Conservation (phyloP, 1,140 invertebrate genomes). For the Panonychus citri region DNA sequence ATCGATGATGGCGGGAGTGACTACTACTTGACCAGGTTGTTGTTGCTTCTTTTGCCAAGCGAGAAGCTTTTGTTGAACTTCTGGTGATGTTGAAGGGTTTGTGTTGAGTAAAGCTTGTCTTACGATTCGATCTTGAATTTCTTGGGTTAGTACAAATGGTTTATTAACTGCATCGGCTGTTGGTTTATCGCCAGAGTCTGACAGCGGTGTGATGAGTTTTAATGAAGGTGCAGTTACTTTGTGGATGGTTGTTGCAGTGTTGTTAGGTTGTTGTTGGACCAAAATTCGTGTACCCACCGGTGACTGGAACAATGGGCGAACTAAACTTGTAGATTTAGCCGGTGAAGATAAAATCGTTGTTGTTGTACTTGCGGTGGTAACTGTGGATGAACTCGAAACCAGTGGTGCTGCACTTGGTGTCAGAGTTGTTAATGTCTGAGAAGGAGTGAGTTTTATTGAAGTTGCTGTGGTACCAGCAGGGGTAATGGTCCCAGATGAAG, state of each 20-base stretch:
- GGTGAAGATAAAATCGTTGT: neutral
- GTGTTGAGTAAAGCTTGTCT: constrained; percentile 25
- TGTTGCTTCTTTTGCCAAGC: constrained; percentile 66
- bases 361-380: neutral
- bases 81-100: constrained; percentile 65
- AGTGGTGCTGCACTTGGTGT: neutral
- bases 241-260: neutral
- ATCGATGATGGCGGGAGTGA: neutral
- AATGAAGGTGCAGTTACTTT: neutral
- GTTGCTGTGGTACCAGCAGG: neutral
- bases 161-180: neutral
- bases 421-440: neutral
- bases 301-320: neutral
- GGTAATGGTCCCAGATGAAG: constrained; percentile 5
- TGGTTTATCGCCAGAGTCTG: neutral
- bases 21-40: neutral
- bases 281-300: neutral
- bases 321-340: neutral
- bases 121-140: constrained; percentile 58
- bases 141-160: constrained; percentile 50
- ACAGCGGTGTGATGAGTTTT: neutral
- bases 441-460: constrained; percentile 12
- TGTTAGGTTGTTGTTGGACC: neutral
- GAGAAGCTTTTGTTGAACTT: constrained; percentile 72
- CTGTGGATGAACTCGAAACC: neutral